Percentiles rank a stretch among this genome's conserved stretches.
Conservation (phyloP, 2,888 invertebrate genomes). For the Masnerella sp. region DNA sequence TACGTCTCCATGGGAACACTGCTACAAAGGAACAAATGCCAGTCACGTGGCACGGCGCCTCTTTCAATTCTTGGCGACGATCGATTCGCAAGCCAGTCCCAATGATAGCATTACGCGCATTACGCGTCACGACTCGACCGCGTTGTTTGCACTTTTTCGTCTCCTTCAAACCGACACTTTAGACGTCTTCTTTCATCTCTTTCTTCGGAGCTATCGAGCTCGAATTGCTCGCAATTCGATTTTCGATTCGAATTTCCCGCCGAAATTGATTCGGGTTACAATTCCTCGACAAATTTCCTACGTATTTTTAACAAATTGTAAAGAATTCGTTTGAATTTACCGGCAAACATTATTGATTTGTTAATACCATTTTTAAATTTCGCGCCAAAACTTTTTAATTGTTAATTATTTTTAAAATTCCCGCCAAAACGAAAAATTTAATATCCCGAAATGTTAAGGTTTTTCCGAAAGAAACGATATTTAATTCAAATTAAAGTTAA, state of each 20-base stretch:
- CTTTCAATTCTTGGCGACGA: constrained; percentile 57
- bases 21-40: constrained; percentile 56
- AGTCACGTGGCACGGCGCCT: constrained; percentile 61
- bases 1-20: constrained; percentile 60
- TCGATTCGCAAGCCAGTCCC: constrained; percentile 54
- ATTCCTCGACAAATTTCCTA: no score
- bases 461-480: no score
- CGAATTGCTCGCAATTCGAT: no score
- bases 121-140: constrained; percentile 29
- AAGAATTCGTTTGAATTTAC: no score
- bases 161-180: neutral
- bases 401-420: neutral
- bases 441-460: no score
- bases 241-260: neutral
- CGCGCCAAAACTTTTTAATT: neutral
- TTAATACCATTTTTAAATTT: no score
- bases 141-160: constrained; percentile 11
- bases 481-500: no score
- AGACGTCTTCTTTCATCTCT: neutral
- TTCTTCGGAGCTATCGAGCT: no score
- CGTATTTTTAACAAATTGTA: no score
- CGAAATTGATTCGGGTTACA: neutral
- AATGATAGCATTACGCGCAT: constrained; percentile 50
- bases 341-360: no score
- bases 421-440: neutral